Conservation (phyloP, 2,888 invertebrate genomes). For the Eledona agricola region DNA sequence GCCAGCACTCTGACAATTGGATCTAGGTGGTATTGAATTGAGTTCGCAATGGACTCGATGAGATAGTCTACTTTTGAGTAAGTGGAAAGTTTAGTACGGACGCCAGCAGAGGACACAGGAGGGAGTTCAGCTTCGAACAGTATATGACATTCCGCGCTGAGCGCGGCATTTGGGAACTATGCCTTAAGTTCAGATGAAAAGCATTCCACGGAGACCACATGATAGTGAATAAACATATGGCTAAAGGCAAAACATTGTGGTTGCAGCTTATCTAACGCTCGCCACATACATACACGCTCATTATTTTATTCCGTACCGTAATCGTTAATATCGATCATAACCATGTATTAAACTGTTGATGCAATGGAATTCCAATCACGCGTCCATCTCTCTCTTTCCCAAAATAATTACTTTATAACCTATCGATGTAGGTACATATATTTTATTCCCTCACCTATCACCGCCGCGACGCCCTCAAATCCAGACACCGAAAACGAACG, state of each 20-base stretch:
- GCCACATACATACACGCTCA: conserved; percentile 39
- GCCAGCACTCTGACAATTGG: conserved; percentile 17
- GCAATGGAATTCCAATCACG: conserved; percentile 31
- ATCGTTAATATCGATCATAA: conserved; percentile 34
- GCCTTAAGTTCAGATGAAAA: conserved; percentile 63
- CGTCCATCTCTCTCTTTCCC: conserved; percentile 5
- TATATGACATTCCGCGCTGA: conserved; percentile 61
- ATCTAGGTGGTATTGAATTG: conserved; percentile 26
- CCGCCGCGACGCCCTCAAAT: conserved; percentile 1
- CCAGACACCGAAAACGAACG: conserved; percentile 6
- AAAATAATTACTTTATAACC: conserved; percentile 18
- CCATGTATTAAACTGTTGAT: conserved; percentile 32
- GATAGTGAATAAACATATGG: conserved; percentile 61
- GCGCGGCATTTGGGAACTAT: conserved; percentile 62
- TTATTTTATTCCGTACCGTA: conserved; percentile 33
- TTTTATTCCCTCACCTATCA: conserved; percentile 7
- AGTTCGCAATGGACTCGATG: conserved; percentile 39
- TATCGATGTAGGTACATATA: conserved; percentile 3
- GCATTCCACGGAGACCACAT: conserved; percentile 61
- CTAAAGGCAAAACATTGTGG: conserved; percentile 56
- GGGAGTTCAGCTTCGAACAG: conserved; percentile 53
- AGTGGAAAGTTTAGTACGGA: conserved; percentile 50
- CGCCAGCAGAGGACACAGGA: conserved; percentile 40
- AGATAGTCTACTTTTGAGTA: conserved; percentile 49
- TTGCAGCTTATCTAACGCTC: conserved; percentile 48